phyloP scores from a whole-genome alignment of 2,113 vertebrate species.

The Upupa epops region DNA sequence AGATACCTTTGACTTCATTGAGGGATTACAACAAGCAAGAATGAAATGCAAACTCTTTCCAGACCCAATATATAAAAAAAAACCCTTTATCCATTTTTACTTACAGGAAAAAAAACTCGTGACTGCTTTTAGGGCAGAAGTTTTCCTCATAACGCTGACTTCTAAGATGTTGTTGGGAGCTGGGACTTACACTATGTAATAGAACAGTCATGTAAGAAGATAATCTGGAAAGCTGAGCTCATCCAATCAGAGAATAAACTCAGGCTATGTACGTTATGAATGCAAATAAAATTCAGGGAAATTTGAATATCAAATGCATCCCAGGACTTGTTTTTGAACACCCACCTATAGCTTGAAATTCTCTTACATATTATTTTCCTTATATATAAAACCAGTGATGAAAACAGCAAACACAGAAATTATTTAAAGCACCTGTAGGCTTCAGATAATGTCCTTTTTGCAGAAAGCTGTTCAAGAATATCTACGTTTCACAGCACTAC shows the following conservation, averaged over 20 bases:
- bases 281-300: constrained; percentile 39
- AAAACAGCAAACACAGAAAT: constrained; percentile 8
- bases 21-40: background rate
- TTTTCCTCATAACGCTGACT: background rate
- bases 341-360: background rate
- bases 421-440: background rate
- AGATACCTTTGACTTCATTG: background rate
- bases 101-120: background rate
- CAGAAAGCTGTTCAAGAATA: background rate
- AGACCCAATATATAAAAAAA: background rate
- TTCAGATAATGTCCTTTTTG: background rate
- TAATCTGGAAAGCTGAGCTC: background rate
- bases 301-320: constrained; percentile 28
- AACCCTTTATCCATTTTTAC: background rate
- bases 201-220: background rate
- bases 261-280: background rate
- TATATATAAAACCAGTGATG: background rate
- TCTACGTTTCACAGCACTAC: background rate
- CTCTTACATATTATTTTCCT: background rate
- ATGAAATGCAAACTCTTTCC: background rate
- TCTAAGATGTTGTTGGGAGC: background rate
- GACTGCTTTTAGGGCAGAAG: background rate
- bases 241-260: constrained; percentile 18
- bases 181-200: background rate
- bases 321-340: constrained; percentile 22